Evolutionary conservation across 1,140 invertebrate genomes (phyloP), one percentile per base, ranked within the genome.

Genomic region (Drosophila paulistorum): DNA sequence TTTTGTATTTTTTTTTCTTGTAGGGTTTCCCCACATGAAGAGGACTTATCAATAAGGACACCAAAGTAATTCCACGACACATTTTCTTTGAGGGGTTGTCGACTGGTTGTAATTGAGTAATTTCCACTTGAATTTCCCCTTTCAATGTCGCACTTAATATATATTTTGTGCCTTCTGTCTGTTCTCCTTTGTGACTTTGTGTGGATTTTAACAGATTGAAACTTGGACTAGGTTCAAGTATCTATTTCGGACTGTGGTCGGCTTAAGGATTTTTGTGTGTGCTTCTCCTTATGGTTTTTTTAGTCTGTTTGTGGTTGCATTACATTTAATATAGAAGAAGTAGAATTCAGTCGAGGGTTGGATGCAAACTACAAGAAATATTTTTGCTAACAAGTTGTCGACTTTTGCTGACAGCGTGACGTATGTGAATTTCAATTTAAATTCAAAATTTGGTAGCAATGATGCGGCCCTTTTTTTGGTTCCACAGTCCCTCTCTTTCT

Each of bases 71-170:
- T 51, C 45, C 17, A 51, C 20, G 45, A 51, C 45, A 51, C 45
- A 51, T 51, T 51, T 51, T 51, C 45, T 58, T 71, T 42, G 14
- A 71, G 62, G 74, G 59, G 73, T 54, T 35, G 66, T 20, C 30
- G 20, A 11, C 48, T 10, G 39, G 41, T 66, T 89, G 84, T 89
- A 89, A 89, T 89, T 89, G 85, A 89, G 85, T 89, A 89, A 89
- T 89, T 89, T 89, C 84, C 84, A 89, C 84, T 89, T 89, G 85
- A 89, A 89, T 89, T 89, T 89, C 84, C 84, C 80, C 84, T 89
- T 89, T 89, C 83, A 87, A 77, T 83, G 35, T 20, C n/a, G 11
- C 23, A 33, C 23, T 39, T 13, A 13, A 39, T 11, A 39, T 39
- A 39, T 11, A 39, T 39, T 4, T 13, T 35, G 55, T 13, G 55